Evolutionary conservation across 2,797 vertebrate genomes (phyloP).

Genomic region (Notolepis coatsorum): DNA sequence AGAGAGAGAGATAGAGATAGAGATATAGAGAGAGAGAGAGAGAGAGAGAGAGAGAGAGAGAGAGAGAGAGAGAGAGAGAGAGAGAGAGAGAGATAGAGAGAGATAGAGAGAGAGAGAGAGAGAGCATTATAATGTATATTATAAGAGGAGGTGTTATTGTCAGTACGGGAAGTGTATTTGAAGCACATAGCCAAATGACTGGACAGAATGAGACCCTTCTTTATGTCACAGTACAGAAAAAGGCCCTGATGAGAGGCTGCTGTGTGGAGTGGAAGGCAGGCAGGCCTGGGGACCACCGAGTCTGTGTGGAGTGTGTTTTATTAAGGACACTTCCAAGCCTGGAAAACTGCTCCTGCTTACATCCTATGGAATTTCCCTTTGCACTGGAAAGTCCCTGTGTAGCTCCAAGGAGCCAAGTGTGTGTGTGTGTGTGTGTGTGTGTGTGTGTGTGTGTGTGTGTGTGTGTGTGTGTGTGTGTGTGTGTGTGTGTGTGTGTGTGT

Average conservation of each 20-base stretch:
- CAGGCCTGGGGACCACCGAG: slow-evolving; percentile 51
- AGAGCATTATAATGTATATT: slow-evolving; percentile 4
- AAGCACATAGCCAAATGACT: slow-evolving; percentile 13
- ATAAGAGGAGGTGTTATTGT: slow-evolving; percentile 25
- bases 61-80: slow-evolving; percentile 12
- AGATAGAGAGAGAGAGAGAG: neutral
- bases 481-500: slow-evolving; percentile 13
- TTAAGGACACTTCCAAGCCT: slow-evolving; percentile 60
- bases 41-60: neutral
- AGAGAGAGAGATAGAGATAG: slow-evolving; percentile 28
- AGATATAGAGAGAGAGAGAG: neutral
- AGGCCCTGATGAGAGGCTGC: slow-evolving; percentile 4
- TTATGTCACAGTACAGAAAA: slow-evolving; percentile 22
- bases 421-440: slow-evolving; percentile 24
- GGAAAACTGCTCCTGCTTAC: slow-evolving; percentile 56
- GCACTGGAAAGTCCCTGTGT: slow-evolving; percentile 60
- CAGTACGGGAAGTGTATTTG: slow-evolving; percentile 19
- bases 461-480: slow-evolving; percentile 17
- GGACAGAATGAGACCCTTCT: slow-evolving; percentile 26
- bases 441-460: slow-evolving; percentile 29
- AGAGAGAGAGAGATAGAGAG: slow-evolving; percentile 15
- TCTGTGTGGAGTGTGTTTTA: slow-evolving; percentile 57
- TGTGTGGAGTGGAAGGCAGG: slow-evolving; percentile 35
- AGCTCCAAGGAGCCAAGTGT: slow-evolving; percentile 6
- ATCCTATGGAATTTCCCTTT: slow-evolving; percentile 66